phyloP scores from a whole-genome alignment of 2,888 invertebrate species.

The Agonum fuliginosum region DNA sequence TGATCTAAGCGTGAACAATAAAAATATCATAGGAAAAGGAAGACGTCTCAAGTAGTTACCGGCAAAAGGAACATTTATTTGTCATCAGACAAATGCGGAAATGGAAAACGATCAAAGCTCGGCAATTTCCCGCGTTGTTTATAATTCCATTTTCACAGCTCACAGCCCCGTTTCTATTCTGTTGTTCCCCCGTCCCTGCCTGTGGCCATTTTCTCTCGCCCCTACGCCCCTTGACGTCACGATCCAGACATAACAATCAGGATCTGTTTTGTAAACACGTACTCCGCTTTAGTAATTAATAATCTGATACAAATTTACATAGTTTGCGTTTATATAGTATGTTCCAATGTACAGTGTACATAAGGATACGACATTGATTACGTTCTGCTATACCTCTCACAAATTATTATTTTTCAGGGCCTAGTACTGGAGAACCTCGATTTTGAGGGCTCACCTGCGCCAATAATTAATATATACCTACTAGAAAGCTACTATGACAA shows the following conservation, averaged over 20 bases:
- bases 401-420: constrained; percentile 1
- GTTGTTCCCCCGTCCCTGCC: not conserved
- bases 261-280: constrained; percentile 49
- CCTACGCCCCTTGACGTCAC: constrained; percentile 34
- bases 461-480: too few species aligned
- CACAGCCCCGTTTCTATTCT: not conserved
- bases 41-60: not conserved
- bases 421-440: too few species aligned
- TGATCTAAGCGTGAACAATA: not conserved
- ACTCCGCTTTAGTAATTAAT: constrained; percentile 48
- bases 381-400: not conserved
- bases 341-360: constrained; percentile 16
- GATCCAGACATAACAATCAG: constrained; percentile 45
- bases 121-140: constrained; percentile 6
- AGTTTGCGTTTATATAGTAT: constrained; percentile 16
- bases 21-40: too few species aligned
- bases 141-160: constrained; percentile 18
- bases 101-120: too few species aligned
- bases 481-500: too few species aligned
- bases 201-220: not conserved
- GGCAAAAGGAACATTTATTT: constrained; percentile 4
- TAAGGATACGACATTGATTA: constrained; percentile 18
- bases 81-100: not conserved
- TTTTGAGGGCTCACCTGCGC: too few species aligned
- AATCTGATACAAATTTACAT: constrained; percentile 49